Base-by-base conservation (phyloP, 1,140 invertebrate species). In the Tetranychus cinnabarinus region DNA sequence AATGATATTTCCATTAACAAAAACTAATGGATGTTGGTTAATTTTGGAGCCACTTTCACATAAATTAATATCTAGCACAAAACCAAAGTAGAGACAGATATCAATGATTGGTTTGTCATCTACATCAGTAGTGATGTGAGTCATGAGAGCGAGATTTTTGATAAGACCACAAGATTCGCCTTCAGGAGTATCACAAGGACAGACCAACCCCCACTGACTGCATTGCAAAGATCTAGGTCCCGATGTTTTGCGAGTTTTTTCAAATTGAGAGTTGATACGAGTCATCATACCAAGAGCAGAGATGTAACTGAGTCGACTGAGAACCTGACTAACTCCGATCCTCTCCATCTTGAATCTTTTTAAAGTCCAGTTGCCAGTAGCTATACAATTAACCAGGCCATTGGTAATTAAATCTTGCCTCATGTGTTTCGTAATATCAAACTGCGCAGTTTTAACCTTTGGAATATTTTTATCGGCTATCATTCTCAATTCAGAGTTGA, bases 281-380 rank as follows among this genome's bases (percentile, higher is more conserved):
- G 95, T 98, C 95, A 99, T 98, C 92, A 98, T 98, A 45, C 96
- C 93, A 13, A 99, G 75, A 1, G 87, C 86, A n/a, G 93, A 96
- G 66, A 99, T 96, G 67, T 92, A 99, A 35, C 92, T 97, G 0
- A 99, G 73, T 36, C 96, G 79, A 55, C 89, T 93, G 1, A 99
- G 72, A 3, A 98, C 88, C 76, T 99, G 95, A 1, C 95, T 98
- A 0, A 99, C 93, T 1, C 95, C 96, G 63, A 88, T 82, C 60
- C 95, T 78, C 71, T 98, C 91, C 93, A 99, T 99, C 77, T 86
- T 87, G 70, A 99, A 99, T 68, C 96, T 77, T 76, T 97, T 96
- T 59, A 99, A 96, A 0, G 85, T 92, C 95, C 96, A 99, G 72
- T 98, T 99, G 45, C 88, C 88, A 3, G 89, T 88, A 47, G 91